Conservation (phyloP, 2,797 vertebrate species). For the Furcifer pardalis region DNA sequence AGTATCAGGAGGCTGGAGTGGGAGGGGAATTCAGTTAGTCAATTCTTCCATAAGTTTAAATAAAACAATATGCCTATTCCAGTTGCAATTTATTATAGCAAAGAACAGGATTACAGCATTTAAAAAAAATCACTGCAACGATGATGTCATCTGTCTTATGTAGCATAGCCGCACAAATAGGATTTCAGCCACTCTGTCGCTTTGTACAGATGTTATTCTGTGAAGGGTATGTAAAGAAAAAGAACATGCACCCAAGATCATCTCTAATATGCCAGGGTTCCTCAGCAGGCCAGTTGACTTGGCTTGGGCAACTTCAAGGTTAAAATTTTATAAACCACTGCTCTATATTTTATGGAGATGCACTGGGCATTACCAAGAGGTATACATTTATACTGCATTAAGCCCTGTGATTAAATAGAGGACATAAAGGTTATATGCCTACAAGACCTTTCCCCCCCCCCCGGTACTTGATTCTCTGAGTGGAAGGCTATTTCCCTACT, state of each 20-base stretch:
- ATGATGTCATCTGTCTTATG: too few relatives aligned
- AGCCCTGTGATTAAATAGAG: slow-evolving; percentile 53
- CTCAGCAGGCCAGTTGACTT: neutral
- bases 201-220: neutral
- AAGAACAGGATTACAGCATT: too few relatives aligned
- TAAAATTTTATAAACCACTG: neutral
- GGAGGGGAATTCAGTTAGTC: too few relatives aligned
- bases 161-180: too few relatives aligned
- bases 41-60: too few relatives aligned
- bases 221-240: neutral
- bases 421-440: slow-evolving; percentile 48
- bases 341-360: neutral
- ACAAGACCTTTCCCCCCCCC: slow-evolving; percentile 62
- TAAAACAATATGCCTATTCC: too few relatives aligned
- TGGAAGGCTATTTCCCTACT: slow-evolving; percentile 64
- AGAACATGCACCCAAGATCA: neutral
- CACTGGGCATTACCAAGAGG: neutral
- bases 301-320: neutral
- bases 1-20: too few relatives aligned
- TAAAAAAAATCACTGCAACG: too few relatives aligned
- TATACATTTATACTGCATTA: neutral
- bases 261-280: neutral
- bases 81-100: neutral
- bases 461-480: slow-evolving; percentile 51
- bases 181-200: neutral